Evolutionary conservation across 2,797 vertebrate species (phyloP).

Genomic region (Anguilla obscura): DNA sequence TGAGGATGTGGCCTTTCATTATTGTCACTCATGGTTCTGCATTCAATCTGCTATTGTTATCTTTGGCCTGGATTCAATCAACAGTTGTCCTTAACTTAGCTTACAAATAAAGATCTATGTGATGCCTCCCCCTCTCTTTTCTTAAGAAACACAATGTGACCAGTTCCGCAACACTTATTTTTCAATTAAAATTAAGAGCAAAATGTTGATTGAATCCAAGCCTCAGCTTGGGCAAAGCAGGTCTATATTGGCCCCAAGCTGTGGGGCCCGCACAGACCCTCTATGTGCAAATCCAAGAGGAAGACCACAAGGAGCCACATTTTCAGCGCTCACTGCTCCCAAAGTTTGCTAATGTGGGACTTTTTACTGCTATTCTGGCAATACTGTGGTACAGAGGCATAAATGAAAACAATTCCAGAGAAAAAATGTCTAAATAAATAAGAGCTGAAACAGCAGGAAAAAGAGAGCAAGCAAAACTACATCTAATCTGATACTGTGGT

Average conservation of each 20-base stretch:
- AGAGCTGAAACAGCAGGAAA: too few relatives aligned
- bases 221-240: neutral
- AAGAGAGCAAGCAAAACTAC: too few relatives aligned
- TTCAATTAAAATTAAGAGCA: neutral
- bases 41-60: neutral
- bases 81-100: neutral
- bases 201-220: neutral
- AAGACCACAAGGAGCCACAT: too few relatives aligned
- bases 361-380: too few relatives aligned
- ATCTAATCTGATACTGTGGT: too few relatives aligned
- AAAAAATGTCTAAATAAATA: too few relatives aligned
- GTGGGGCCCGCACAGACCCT: neutral
- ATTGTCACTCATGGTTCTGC: neutral
- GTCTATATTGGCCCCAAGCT: neutral
- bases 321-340: too few relatives aligned
- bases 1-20: neutral
- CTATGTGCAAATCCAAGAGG: neutral
- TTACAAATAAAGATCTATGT: neutral
- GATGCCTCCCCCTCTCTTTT: neutral
- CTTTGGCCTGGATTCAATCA: neutral
- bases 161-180: neutral
- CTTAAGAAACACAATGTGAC: neutral
- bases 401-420: too few relatives aligned
- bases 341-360: too few relatives aligned
- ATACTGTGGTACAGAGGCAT: too few relatives aligned